Percentiles rank a stretch among this genome's conserved stretches.
These are phyloP conservation scores for Diadegma fenestrale DNA, from an alignment of 2,888 invertebrate species.

Conservation along the genomic window DNA sequence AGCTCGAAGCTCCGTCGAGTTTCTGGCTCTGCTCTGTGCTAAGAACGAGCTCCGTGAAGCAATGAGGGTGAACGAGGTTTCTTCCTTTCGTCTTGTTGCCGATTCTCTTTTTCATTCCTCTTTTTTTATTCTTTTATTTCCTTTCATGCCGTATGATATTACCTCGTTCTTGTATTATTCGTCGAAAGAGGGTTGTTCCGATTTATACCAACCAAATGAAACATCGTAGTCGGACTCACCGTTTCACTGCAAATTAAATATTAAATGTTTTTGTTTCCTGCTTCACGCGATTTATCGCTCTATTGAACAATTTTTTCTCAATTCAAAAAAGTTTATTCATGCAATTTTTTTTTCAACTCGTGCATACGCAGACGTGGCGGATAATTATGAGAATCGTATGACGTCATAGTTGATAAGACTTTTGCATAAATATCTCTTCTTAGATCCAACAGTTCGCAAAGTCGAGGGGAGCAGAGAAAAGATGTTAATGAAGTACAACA, in stretches of 20 bases:
- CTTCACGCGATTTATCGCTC: background rate
- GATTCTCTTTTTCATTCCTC: slow-evolving; percentile 39
- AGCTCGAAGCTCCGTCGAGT: slow-evolving; percentile 51
- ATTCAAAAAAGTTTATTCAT: background rate
- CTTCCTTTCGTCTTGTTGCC: slow-evolving; percentile 40
- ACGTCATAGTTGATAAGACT: background rate
- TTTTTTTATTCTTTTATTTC: background rate
- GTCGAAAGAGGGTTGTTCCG: slow-evolving; percentile 25
- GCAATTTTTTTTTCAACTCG: background rate
- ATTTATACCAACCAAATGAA: slow-evolving; percentile 45
- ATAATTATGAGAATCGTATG: background rate
- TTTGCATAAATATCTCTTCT: background rate
- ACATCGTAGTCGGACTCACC: background rate
- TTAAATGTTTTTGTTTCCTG: background rate
- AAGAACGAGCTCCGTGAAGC: slow-evolving; percentile 44
- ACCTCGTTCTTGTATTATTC: slow-evolving; percentile 44
- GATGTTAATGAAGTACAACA: slow-evolving; percentile 7
- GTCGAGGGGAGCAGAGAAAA: background rate
- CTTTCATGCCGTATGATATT: slow-evolving; percentile 29
- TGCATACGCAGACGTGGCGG: background rate
- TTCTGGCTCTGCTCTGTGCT: slow-evolving; percentile 47
- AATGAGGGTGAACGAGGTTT: slow-evolving; percentile 49
- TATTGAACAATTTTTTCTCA: background rate
- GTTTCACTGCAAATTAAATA: slow-evolving; percentile 5
- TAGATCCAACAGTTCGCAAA: background rate